Conservation (phyloP, 1,140 invertebrate genomes). For the Arion vulgaris region DNA sequence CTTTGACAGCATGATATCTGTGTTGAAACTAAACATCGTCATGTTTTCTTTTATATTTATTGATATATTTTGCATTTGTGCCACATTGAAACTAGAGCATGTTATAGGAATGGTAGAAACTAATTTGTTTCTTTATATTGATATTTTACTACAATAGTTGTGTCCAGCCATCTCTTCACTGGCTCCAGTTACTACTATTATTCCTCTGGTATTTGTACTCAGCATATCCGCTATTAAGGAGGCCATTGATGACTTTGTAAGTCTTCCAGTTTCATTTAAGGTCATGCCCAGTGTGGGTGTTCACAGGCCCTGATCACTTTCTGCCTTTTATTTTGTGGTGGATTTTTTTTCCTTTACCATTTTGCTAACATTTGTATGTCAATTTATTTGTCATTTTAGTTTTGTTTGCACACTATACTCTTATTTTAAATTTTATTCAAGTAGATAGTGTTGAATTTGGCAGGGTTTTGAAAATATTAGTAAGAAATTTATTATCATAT, state of each 20-base stretch:
- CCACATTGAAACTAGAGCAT: background rate
- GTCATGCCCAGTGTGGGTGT: background rate
- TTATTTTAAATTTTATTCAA: no score
- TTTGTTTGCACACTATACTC: background rate
- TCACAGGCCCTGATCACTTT: background rate
- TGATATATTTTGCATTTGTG: background rate
- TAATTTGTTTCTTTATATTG: slow-evolving; percentile 1
- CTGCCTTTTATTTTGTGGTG: background rate
- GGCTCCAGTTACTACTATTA: slow-evolving; percentile 96
- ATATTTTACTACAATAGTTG: slow-evolving; percentile 77
- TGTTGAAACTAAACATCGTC: no score
- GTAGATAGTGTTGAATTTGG: no score
- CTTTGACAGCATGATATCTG: no score
- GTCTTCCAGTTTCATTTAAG: slow-evolving; percentile 70
- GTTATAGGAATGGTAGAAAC: background rate
- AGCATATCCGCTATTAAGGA: slow-evolving; percentile 97
- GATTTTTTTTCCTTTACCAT: background rate
- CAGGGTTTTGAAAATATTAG: no score
- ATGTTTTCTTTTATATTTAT: no score
- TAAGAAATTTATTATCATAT: no score
- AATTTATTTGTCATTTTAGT: background rate
- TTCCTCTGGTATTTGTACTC: slow-evolving; percentile 96
- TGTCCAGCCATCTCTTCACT: slow-evolving; percentile 98
- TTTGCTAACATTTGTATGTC: background rate
- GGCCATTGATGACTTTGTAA: slow-evolving; percentile 99